A percentile compares a stretch with the other conserved stretches of the same genome.
phyloP scores from a whole-genome alignment of 2,888 invertebrate species.

The Bugula neritina region DNA sequence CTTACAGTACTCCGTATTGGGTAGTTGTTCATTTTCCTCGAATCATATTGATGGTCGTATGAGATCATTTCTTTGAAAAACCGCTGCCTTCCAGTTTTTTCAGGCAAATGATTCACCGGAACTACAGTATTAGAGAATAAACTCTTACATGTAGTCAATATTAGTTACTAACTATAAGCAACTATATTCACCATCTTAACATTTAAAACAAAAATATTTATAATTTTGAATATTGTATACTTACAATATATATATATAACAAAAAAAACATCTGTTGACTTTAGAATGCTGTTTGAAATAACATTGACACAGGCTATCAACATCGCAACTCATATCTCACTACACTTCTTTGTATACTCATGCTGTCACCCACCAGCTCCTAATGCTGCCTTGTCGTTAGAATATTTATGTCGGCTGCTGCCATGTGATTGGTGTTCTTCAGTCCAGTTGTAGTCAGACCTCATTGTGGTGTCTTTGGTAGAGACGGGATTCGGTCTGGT shows the following conservation, averaged over 20 bases:
- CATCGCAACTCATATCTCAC: no score
- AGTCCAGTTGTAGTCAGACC: constrained; percentile 12
- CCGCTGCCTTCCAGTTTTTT: constrained; percentile 37
- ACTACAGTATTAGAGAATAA: constrained; percentile 34
- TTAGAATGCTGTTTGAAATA: no score
- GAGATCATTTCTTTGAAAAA: constrained; percentile 45
- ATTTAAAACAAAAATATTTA: no score
- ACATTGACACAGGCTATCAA: no score
- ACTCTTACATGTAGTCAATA: not conserved
- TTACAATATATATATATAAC: no score
- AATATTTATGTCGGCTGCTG: constrained; percentile 20
- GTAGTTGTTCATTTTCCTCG: constrained; percentile 43
- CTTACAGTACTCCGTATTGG: constrained; percentile 46
- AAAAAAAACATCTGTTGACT: no score
- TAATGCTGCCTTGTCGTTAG: not conserved
- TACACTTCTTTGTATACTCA: no score
- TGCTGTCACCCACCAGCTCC: constrained; percentile 12
- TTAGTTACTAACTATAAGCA: not conserved
- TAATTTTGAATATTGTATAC: no score
- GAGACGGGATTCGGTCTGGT: not conserved
- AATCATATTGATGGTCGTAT: constrained; percentile 49
- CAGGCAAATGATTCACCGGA: constrained; percentile 42
- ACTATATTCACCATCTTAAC: not conserved
- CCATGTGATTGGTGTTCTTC: constrained; percentile 16
- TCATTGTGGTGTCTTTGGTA: constrained; percentile 4